Percentiles rank a stretch among this genome's conserved stretches.
These are phyloP conservation scores for Philereme vetulata DNA, from an alignment of 2,888 invertebrate species.

Conservation along the genomic window DNA sequence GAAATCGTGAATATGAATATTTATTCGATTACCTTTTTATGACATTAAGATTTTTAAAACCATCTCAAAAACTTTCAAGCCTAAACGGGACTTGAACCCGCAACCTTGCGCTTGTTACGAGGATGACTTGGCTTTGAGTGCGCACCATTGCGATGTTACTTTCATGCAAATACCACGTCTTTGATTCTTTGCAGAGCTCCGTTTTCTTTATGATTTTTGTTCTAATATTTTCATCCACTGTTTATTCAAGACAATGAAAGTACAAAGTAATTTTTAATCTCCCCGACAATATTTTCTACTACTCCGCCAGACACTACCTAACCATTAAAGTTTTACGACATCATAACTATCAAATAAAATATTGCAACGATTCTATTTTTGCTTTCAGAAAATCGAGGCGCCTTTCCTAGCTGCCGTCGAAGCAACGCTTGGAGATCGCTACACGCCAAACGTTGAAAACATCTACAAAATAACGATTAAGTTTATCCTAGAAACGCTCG, in stretches of 20 bases:
- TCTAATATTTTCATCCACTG: too few species aligned
- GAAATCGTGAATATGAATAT: background rate
- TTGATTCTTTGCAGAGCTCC: too few species aligned
- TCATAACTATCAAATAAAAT: slow-evolving; percentile 35
- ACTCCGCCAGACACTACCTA: slow-evolving; percentile 24
- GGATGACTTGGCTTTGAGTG: too few species aligned
- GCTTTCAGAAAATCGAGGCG: slow-evolving; percentile 92
- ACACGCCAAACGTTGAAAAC: slow-evolving; percentile 94
- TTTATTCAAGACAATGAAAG: too few species aligned
- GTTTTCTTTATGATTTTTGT: too few species aligned
- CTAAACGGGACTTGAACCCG: too few species aligned
- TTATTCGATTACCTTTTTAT: background rate
- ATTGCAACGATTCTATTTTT: slow-evolving; percentile 36
- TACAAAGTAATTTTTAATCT: background rate
- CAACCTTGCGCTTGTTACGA: too few species aligned
- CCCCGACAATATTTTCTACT: slow-evolving; percentile 19
- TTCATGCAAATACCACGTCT: too few species aligned
- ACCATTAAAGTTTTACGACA: slow-evolving; percentile 35
- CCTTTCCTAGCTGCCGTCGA: slow-evolving; percentile 95
- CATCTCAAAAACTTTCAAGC: too few species aligned
- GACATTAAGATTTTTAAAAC: too few species aligned
- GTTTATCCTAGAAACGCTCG: slow-evolving; percentile 93
- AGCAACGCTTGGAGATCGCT: slow-evolving; percentile 93
- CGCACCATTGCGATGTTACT: too few species aligned
- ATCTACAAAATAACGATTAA: slow-evolving; percentile 96